Evolutionary conservation across 2,113 vertebrate genomes (phyloP), one percentile per base, ranked within the genome.

Genomic region (Prionailurus bengalensis): DNA sequence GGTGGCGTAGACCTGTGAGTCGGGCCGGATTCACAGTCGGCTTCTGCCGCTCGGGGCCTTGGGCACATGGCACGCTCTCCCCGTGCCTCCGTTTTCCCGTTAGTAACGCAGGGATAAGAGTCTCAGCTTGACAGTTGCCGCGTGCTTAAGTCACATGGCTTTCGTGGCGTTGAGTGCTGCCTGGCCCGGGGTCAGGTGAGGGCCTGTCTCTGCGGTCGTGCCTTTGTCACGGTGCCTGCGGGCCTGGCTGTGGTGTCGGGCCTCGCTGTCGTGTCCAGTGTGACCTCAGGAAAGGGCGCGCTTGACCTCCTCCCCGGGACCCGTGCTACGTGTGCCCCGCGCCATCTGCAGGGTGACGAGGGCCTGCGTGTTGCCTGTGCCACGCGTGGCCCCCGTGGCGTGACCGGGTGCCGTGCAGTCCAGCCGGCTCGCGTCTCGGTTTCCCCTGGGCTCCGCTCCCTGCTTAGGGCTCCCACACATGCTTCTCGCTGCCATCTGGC

Each of bases 401-500:
- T 55, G 17, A n/a, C 48, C 36, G 45, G 71, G 31, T 19, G 4
- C 45, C 42, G 29, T 2, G 16, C 19, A 3, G 11, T 16, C 36
- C n/a, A 27, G 39, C 33, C 11, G 5, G 3, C 1, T 14, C 14
- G 31, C 23, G 19, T 14, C 45, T 29, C 9, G 33, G 27, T 55
- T 82, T 74, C 48, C 25, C 58, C 45, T 31, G 4, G 11, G n/a
- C 31, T 29, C 12, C 19, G 4, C 0, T 2, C 4, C 27, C 63
- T 19, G 0, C 19, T 80, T 9, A 1, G 39, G 84, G 45, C 58
- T 42, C 65, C 17, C 27, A 13, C 13, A 1, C 48, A 31, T 45
- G n/a, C 19, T 7, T 55, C 55, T 29, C 1, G 9, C 48, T n/a
- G 1, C 12, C 9, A 15, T 17, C 0, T 0, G 1, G 82, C 45